A percentile compares a stretch with the other conserved stretches of the same genome.
Evolutionary conservation across 2,888 invertebrate genomes (phyloP).

Genomic region (Melikaiella ostensackeni): DNA sequence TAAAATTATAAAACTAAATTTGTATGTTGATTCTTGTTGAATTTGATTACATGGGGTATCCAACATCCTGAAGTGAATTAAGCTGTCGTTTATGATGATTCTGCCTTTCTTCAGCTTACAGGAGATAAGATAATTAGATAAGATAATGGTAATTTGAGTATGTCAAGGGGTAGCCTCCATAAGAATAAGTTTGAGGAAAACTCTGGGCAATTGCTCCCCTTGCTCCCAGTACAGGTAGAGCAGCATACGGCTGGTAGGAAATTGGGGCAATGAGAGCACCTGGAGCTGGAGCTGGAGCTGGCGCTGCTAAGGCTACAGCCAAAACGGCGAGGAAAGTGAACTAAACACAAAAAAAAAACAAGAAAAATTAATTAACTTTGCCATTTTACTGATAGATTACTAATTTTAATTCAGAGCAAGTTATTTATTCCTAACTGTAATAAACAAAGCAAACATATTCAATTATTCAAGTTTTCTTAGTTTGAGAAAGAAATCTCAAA

Average conservation of each 20-base stretch:
- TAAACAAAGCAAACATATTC: no score
- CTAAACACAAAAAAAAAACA: not conserved
- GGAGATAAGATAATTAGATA: not conserved
- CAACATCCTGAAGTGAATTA: not conserved
- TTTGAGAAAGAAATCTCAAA: no score
- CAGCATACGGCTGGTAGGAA: not conserved
- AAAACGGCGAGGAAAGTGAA: slow-evolving; percentile 12
- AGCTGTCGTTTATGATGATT: not conserved
- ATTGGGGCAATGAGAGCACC: not conserved
- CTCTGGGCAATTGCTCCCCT: not conserved
- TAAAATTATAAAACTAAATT: not conserved
- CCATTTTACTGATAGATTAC: no score
- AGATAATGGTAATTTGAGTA: no score
- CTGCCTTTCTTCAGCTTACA: not conserved
- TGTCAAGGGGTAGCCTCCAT: not conserved
- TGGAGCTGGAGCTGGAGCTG: slow-evolving; percentile 25
- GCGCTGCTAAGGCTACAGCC: slow-evolving; percentile 12
- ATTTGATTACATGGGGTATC: not conserved
- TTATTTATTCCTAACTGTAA: no score
- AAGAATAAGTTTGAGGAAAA: not conserved
- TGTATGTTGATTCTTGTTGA: not conserved
- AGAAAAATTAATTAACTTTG: not conserved
- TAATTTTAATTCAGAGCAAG: no score
- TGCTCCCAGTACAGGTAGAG: not conserved
- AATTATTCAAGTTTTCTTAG: no score